Conservation (phyloP, 92 coral and sea anemone genomes). For the Metridium senile region DNA sequence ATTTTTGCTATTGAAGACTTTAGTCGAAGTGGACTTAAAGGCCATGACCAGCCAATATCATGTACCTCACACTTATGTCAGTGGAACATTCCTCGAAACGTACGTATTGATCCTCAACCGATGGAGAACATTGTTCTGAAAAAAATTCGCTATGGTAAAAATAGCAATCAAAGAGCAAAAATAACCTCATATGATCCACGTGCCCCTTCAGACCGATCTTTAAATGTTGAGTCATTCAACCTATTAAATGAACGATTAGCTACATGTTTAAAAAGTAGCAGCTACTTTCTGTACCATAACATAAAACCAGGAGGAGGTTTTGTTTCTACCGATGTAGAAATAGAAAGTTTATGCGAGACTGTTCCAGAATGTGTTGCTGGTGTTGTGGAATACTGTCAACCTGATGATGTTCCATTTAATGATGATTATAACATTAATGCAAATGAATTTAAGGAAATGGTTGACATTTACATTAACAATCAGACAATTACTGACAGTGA, state of each 20-base stretch:
- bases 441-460: conserved; percentile 36
- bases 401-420: conserved; percentile 38
- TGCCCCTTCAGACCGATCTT: conserved; percentile 24
- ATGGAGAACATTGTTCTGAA: conserved; percentile 40
- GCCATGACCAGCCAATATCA: conserved; percentile 23
- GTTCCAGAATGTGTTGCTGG: conserved; percentile 42
- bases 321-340: background rate
- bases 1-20: conserved; percentile 54
- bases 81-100: conserved; percentile 45
- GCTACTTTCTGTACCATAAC: conserved; percentile 5
- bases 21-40: conserved; percentile 36
- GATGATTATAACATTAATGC: conserved; percentile 47
- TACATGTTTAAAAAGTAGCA: conserved; percentile 4
- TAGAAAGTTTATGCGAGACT: conserved; percentile 42
- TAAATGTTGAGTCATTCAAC: background rate
- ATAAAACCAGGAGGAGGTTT: background rate
- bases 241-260: conserved; percentile 10
- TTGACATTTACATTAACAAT: conserved; percentile 29
- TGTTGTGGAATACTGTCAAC: background rate
- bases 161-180: conserved; percentile 20
- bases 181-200: conserved; percentile 25
- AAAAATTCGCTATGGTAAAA: conserved; percentile 49
- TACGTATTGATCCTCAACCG: conserved; percentile 51
- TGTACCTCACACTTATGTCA: conserved; percentile 34
- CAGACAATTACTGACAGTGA: conserved; percentile 32